Base-by-base conservation (phyloP, 2,888 invertebrate species). In the Tholera decimalis region DNA sequence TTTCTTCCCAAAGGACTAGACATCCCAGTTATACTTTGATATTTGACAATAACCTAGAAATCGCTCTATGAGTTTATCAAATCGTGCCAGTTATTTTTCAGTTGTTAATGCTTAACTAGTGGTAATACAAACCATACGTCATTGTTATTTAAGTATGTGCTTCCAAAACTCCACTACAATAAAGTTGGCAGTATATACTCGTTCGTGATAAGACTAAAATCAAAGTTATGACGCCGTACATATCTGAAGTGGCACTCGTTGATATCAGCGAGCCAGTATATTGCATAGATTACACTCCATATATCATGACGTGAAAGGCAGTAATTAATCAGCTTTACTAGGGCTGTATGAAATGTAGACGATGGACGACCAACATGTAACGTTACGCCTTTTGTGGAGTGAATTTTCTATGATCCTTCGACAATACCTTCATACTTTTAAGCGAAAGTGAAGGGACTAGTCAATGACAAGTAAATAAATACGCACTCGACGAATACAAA, bases 201-300 rank as follows among this genome's bases (percentile, higher is more conserved):
- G 60, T 72, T 60, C 18, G 47, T 79, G 85, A 83, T 84, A 83
- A 75, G 50, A 28, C 11, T 59, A 75, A 75, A 92, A 92, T 91
- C 90, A 91, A 92, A 91, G 88, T 81, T 79, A 77, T 90, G 90
- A 91, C 90, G 91, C 87, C 85, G 79, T 43, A 1, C 46, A 53
- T 83, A 87, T 83, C 85, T 90, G 74, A 65, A 92, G 91, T 89
- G 89, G 66, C 80, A 79, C 86, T 85, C 61, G 69, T 83, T 41
- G 80, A 81, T 83, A 82, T 62, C 57, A 58, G 54, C n/a, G n/a
- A 54, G 30, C 49, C 63, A 77, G 81, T 84, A 80, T 87, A 87
- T 88, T 85, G 66, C 72, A 56, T 71, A 77, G 57, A 70, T 79
- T 65, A 64, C 33, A 61, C 55, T 71, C 39, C 65, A 67, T 80